phyloP scores from a whole-genome alignment of 1,140 invertebrate genomes.

The Drosophila teissieri region DNA sequence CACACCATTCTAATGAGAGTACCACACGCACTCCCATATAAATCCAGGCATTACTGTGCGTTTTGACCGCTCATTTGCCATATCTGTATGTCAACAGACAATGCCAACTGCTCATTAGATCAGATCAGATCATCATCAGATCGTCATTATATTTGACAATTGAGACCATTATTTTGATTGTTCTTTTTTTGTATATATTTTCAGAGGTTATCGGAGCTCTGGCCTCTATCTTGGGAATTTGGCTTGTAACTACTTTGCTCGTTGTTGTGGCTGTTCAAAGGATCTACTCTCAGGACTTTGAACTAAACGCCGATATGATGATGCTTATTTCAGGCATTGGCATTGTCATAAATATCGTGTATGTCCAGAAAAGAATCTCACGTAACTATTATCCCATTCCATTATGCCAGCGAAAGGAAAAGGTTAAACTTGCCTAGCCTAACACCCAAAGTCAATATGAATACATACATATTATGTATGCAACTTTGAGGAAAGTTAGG shows the following conservation, averaged over 20 bases:
- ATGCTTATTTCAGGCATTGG: slow-evolving; percentile 93
- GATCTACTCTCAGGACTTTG: slow-evolving; percentile 90
- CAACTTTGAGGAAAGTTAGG: too few relatives aligned
- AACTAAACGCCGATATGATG: slow-evolving; percentile 94
- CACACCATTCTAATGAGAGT: slow-evolving; percentile 61
- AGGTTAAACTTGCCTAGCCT: too few relatives aligned
- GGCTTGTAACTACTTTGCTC: slow-evolving; percentile 94
- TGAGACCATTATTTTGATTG: not conserved
- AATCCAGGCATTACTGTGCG: not conserved
- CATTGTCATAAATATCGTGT: slow-evolving; percentile 93
- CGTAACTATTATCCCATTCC: not conserved
- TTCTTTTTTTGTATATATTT: not conserved
- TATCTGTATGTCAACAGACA: slow-evolving; percentile 1
- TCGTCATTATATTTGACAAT: not conserved
- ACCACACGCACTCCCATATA: not conserved
- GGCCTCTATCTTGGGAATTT: slow-evolving; percentile 89
- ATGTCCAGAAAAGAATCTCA: slow-evolving; percentile 82
- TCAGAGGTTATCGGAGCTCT: slow-evolving; percentile 89
- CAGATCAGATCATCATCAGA: not conserved
- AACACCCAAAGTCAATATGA: too few relatives aligned
- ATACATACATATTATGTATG: too few relatives aligned
- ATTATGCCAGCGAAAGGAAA: not conserved
- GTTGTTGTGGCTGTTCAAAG: slow-evolving; percentile 92
- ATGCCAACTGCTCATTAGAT: too few relatives aligned
- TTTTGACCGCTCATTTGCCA: too few relatives aligned